A percentile compares a stretch with the other conserved stretches of the same genome.
Conservation (phyloP, 2,113 vertebrate species). For the Indicator maculatus region DNA sequence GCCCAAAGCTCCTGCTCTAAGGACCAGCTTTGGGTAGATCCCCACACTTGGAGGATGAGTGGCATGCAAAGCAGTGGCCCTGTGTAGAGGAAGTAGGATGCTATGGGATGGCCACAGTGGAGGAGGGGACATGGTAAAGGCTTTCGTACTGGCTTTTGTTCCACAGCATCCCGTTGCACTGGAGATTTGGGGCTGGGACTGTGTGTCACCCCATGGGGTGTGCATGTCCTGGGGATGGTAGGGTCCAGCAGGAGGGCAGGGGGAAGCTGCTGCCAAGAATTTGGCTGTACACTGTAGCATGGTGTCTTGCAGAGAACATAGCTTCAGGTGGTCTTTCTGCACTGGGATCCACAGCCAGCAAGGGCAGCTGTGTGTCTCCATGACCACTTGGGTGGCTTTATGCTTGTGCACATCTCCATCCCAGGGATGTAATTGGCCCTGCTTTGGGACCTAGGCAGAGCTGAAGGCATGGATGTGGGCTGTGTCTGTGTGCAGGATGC, state of each 20-base stretch:
- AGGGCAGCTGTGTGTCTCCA: rapidly evolving
- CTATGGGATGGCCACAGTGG: neutral
- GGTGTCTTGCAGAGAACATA: rapidly evolving
- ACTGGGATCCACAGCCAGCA: neutral
- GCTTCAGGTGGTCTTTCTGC: neutral
- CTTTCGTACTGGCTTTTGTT: neutral
- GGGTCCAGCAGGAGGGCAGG: neutral
- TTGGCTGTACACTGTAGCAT: rapidly evolving
- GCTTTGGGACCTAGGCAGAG: neutral
- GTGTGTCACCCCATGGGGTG: neutral
- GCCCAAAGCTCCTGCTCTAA: neutral
- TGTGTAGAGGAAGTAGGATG: rapidly evolving
- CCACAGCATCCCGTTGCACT: neutral
- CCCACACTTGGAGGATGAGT: rapidly evolving
- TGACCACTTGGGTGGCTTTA: neutral
- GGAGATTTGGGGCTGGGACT: neutral
- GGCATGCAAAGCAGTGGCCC: neutral
- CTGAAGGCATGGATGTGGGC: rapidly evolving
- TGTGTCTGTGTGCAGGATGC: neutral
- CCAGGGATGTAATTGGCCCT: neutral
- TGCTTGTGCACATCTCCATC: neutral
- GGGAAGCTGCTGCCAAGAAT: neutral
- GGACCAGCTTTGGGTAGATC: neutral
- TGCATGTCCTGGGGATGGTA: rapidly evolving
- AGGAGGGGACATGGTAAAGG: rapidly evolving